phyloP scores from a whole-genome alignment of 1,140 invertebrate genomes.

The Scaptomyza graminum region DNA sequence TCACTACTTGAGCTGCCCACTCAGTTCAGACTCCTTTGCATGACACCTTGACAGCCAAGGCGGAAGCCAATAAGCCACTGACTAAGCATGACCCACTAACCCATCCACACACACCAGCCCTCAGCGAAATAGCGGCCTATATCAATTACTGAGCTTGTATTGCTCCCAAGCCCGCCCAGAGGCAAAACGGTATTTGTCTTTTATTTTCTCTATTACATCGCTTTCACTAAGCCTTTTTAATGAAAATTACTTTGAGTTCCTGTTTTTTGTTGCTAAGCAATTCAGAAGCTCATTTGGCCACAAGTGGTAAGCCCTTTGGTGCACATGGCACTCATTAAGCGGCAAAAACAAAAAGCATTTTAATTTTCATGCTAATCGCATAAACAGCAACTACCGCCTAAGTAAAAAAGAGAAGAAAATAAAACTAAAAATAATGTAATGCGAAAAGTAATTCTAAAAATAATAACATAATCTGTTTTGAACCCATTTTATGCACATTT shows the following conservation, averaged over 20 bases:
- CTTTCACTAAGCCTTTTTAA: neutral
- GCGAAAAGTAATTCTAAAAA: no score
- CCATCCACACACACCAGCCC: neutral
- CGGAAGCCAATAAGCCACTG: conserved; percentile 22
- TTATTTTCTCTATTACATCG: neutral
- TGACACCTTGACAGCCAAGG: conserved; percentile 17
- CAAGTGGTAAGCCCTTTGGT: neutral
- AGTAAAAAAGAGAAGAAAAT: no score
- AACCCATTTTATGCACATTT: no score
- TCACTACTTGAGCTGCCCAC: conserved; percentile 13
- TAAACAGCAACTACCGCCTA: conserved; percentile 19
- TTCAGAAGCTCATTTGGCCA: conserved; percentile 2
- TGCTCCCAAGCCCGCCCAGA: neutral
- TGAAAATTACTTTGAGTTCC: conserved; percentile 10
- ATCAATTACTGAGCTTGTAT: conserved; percentile 24
- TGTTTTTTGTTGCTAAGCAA: conserved; percentile 3
- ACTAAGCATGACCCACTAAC: neutral
- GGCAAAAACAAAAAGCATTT: conserved; percentile 22
- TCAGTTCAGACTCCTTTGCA: neutral
- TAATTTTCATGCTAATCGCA: conserved; percentile 35
- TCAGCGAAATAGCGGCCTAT: neutral
- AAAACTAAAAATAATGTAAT: no score
- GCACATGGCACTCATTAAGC: conserved; percentile 7
- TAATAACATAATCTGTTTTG: no score
- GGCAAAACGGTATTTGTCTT: no score